phyloP scores from a whole-genome alignment of 2,888 invertebrate species.

The Cactoblastis cactorum region DNA sequence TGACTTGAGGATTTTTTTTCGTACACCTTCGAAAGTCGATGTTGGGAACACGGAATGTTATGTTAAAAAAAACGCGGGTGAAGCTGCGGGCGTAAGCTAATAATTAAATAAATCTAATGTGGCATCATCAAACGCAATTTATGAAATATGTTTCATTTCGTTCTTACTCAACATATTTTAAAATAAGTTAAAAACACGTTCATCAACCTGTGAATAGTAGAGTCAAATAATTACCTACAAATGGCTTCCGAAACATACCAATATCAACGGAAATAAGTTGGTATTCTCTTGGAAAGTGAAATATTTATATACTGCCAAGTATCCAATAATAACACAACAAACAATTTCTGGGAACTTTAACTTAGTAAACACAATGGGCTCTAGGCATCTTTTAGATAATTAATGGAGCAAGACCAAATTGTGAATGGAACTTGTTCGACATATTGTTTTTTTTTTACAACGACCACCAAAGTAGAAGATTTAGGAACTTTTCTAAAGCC shows the following conservation, averaged over 20 bases:
- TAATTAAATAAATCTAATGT: too few species aligned
- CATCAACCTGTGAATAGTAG: too few species aligned
- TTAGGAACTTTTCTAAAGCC: too few species aligned
- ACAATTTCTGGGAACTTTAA: slow-evolving; percentile 23
- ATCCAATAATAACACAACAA: slow-evolving; percentile 21
- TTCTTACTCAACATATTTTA: neutral
- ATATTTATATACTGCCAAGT: slow-evolving; percentile 28
- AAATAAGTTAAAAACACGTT: too few species aligned
- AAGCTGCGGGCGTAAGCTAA: too few species aligned
- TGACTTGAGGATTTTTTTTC: too few species aligned
- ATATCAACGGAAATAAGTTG: slow-evolving; percentile 12
- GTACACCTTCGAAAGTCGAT: too few species aligned
- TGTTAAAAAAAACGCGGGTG: too few species aligned
- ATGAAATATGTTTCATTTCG: too few species aligned
- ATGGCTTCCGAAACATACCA: neutral
- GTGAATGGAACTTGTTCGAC: slow-evolving; percentile 4
- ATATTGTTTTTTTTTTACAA: neutral
- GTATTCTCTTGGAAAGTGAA: slow-evolving; percentile 25
- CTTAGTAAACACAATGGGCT: slow-evolving; percentile 29
- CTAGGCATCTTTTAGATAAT: neutral
- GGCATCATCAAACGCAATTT: too few species aligned
- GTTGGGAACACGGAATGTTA: too few species aligned
- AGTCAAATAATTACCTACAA: neutral
- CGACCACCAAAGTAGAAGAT: too few species aligned
- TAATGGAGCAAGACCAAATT: neutral